phyloP scores from a whole-genome alignment of 2,797 vertebrate species.

The Sebastes baramenuke region DNA sequence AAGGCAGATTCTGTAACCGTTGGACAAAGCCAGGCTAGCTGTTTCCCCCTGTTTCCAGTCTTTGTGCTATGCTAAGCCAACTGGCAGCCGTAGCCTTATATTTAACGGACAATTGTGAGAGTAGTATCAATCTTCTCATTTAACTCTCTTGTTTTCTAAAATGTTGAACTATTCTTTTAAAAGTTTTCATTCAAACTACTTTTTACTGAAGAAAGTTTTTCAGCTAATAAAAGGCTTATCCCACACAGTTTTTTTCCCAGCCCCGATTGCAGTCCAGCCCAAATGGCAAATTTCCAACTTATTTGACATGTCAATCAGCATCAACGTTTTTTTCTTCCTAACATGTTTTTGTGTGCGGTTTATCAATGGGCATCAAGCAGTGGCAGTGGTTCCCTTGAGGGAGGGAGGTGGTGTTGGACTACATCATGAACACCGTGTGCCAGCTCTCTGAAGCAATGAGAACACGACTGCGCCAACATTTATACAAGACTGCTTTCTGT shows the following conservation, averaged over 20 bases:
- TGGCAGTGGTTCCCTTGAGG: neutral
- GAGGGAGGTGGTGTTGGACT: constrained; percentile 9
- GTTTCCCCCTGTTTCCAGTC: no score
- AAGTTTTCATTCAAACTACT: neutral
- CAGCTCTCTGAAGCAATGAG: constrained; percentile 33
- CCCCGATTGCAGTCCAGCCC: neutral
- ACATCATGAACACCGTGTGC: neutral
- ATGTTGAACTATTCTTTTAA: neutral
- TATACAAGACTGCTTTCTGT: constrained; percentile 9
- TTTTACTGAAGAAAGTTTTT: neutral
- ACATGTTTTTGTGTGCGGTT: neutral
- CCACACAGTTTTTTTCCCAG: neutral
- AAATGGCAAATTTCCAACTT: neutral
- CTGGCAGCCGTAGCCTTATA: neutral
- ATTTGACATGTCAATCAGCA: constrained; percentile 3
- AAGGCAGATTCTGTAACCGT: neutral
- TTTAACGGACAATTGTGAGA: neutral
- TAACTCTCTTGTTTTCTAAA: neutral
- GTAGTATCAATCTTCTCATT: neutral
- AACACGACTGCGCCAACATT: constrained; percentile 4
- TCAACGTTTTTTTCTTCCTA: neutral
- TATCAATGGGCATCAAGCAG: constrained; percentile 5
- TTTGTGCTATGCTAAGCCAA: neutral
- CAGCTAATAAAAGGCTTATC: neutral
- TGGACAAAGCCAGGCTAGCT: neutral